A percentile compares a stretch with the other conserved stretches of the same genome.
These are phyloP conservation scores for Linnaemya vulpina DNA, from an alignment of 2,888 invertebrate genomes.

Conservation along the genomic window DNA sequence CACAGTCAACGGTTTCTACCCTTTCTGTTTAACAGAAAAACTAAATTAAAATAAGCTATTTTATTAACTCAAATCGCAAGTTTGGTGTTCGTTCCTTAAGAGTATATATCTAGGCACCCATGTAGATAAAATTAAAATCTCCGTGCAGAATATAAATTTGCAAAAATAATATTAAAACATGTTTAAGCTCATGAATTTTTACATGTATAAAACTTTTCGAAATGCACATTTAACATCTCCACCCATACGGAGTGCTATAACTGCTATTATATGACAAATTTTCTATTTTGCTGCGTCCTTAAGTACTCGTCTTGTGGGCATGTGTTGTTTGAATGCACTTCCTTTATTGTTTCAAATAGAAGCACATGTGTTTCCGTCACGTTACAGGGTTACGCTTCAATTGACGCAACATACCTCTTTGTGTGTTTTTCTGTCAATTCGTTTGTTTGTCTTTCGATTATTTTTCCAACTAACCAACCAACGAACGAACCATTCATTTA, in stretches of 20 bases:
- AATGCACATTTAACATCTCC: too few relatives aligned
- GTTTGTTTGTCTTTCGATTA: background rate
- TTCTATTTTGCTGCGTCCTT: background rate
- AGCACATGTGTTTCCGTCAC: constrained; percentile 70
- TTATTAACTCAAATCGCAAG: too few relatives aligned
- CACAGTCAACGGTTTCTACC: too few relatives aligned
- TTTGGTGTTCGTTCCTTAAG: too few relatives aligned
- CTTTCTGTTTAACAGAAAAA: too few relatives aligned
- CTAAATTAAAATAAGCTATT: too few relatives aligned
- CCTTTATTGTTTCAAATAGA: constrained; percentile 37
- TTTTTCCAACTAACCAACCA: constrained; percentile 6
- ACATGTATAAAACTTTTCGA: too few relatives aligned
- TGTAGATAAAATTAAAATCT: too few relatives aligned
- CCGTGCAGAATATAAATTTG: too few relatives aligned
- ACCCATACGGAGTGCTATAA: background rate
- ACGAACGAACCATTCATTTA: constrained; percentile 38
- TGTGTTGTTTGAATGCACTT: constrained; percentile 30
- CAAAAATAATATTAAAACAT: too few relatives aligned
- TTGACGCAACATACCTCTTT: constrained; percentile 53
- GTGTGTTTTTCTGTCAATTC: background rate
- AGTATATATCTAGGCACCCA: too few relatives aligned
- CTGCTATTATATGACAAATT: background rate
- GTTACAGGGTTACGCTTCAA: constrained; percentile 67
- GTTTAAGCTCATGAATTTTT: too few relatives aligned
- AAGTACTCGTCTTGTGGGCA: background rate